Conservation (phyloP, 2,113 vertebrate genomes). For the Ursus arctos region DNA sequence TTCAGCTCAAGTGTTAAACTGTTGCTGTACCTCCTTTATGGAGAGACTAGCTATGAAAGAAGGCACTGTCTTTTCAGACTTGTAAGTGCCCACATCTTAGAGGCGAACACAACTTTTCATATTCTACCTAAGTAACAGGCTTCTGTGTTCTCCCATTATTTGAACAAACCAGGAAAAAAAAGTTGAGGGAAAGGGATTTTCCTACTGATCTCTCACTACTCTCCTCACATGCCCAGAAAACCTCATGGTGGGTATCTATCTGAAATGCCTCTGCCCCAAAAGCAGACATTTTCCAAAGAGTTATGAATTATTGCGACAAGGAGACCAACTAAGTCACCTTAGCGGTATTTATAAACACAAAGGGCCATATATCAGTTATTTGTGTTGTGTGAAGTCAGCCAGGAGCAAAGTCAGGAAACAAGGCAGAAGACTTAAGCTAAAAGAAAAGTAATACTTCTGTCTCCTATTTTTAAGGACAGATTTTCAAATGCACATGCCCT, state of each 20-base stretch:
- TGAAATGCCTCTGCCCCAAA: conserved; percentile 62
- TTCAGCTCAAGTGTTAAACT: not conserved
- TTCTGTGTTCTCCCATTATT: conserved; percentile 23
- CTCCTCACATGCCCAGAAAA: conserved; percentile 50
- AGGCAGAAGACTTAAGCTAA: conserved; percentile 81
- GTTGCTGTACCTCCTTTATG: not conserved
- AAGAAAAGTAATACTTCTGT: conserved; percentile 76
- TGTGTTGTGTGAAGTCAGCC: conserved; percentile 67
- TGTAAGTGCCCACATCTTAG: conserved; percentile 55
- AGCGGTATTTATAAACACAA: conserved; percentile 72
- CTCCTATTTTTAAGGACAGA: conserved; percentile 78
- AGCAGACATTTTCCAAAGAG: conserved; percentile 62
- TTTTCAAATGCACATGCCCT: conserved; percentile 84
- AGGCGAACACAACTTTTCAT: not conserved
- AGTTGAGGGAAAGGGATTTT: not conserved
- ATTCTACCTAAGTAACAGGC: conserved; percentile 41
- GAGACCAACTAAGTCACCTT: conserved; percentile 69
- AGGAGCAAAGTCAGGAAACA: conserved; percentile 80
- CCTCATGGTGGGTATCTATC: conserved; percentile 41
- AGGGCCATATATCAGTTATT: conserved; percentile 54
- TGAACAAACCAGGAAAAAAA: conserved; percentile 33
- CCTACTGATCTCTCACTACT: conserved; percentile 27
- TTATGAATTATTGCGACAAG: conserved; percentile 78
- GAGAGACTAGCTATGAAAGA: conserved; percentile 44
- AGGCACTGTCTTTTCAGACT: conserved; percentile 50